Evolutionary conservation across 2,888 invertebrate species (phyloP).

Genomic region (Scaptomyza parva): DNA sequence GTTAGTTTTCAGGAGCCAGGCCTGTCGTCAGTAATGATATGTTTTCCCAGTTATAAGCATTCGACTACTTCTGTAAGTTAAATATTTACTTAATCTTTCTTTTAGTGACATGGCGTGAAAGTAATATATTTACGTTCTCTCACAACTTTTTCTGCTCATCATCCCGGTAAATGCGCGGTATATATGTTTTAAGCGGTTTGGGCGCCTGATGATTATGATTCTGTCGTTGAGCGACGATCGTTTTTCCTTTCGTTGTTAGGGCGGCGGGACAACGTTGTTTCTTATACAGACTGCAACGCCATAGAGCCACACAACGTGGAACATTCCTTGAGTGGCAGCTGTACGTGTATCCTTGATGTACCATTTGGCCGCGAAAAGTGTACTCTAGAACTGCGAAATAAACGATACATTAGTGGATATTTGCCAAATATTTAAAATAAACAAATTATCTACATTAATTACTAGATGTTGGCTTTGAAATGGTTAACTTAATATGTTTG

Average conservation of each 20-base stretch:
- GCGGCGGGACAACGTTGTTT: conserved; percentile 77
- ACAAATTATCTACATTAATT: not conserved
- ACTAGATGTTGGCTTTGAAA: conserved; percentile 11
- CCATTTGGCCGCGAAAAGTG: conserved; percentile 82
- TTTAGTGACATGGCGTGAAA: too few species aligned
- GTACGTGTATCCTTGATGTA: conserved; percentile 78
- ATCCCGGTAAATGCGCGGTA: conserved; percentile 39
- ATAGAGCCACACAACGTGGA: conserved; percentile 71
- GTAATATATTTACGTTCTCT: not conserved
- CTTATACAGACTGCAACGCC: conserved; percentile 81
- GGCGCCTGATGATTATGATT: conserved; percentile 80
- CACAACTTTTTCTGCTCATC: not conserved
- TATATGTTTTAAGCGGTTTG: conserved; percentile 60
- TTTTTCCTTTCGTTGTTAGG: conserved; percentile 80
- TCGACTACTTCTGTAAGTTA: too few species aligned
- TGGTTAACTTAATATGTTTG: conserved; percentile 13
- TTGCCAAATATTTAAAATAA: not conserved
- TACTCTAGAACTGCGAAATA: conserved; percentile 68
- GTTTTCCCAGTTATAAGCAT: not conserved
- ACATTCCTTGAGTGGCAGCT: conserved; percentile 72
- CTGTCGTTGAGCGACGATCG: conserved; percentile 62
- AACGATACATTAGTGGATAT: not conserved
- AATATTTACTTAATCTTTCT: too few species aligned
- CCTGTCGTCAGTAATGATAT: too few species aligned
- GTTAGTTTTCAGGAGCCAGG: not conserved